Evolutionary conservation across 2,113 vertebrate species (phyloP).

Genomic region (Rhynchomys soricoides): DNA sequence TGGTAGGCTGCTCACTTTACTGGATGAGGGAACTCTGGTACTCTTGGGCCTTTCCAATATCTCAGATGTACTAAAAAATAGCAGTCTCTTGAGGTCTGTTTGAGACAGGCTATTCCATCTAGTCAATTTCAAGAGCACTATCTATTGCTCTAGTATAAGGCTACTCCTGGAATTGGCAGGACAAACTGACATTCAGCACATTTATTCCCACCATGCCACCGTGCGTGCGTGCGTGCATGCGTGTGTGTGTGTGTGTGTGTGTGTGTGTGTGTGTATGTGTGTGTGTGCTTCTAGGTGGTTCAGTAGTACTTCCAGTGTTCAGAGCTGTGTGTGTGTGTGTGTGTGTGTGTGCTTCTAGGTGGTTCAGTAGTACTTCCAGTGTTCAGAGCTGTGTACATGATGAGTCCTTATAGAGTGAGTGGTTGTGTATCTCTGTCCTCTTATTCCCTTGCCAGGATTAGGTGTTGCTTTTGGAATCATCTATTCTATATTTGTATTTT

Average conservation of each 20-base stretch:
- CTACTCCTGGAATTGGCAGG: not conserved
- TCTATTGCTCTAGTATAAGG: not conserved
- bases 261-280: not conserved
- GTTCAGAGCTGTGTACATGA: not conserved
- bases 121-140: not conserved
- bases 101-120: not conserved
- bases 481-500: not conserved
- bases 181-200: not conserved
- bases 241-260: not conserved
- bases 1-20: not conserved
- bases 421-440: fast-evolving
- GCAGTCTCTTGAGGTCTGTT: not conserved
- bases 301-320: not conserved
- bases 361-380: not conserved
- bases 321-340: not conserved
- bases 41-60: not conserved
- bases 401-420: not conserved
- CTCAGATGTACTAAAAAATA: not conserved
- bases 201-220: not conserved
- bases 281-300: not conserved
- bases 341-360: no score
- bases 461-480: not conserved
- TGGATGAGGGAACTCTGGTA: not conserved
- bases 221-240: not conserved
- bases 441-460: not conserved